phyloP scores from a whole-genome alignment of 2,888 invertebrate species.

The Spicauda simplicius region DNA sequence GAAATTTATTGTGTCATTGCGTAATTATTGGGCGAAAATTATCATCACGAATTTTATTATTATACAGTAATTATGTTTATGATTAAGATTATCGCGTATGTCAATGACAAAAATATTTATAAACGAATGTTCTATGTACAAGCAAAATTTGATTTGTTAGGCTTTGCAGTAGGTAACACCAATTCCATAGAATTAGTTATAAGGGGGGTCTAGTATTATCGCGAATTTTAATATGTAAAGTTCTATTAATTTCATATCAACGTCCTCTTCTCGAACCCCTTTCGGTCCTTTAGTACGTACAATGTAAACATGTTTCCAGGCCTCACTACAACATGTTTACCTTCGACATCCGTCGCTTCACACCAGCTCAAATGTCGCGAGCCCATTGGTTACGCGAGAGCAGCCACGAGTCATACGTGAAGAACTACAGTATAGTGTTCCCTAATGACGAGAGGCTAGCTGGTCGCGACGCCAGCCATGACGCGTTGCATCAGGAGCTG shows the following conservation, averaged over 20 bases:
- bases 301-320: slow-evolving; percentile 56
- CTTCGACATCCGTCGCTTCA: slow-evolving; percentile 94
- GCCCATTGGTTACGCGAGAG: slow-evolving; percentile 91
- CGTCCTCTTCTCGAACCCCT: no score
- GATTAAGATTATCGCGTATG: no score
- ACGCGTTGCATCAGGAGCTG: slow-evolving; percentile 85
- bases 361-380: slow-evolving; percentile 88
- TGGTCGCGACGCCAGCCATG: slow-evolving; percentile 86
- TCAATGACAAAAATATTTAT: not conserved
- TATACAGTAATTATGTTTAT: not conserved
- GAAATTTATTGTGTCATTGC: not conserved
- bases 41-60: not conserved
- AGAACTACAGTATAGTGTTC: slow-evolving; percentile 90
- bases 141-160: not conserved
- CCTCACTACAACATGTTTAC: slow-evolving; percentile 94
- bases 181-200: no score
- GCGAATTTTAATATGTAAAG: no score
- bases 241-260: no score
- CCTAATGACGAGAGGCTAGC: slow-evolving; percentile 93
- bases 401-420: slow-evolving; percentile 94
- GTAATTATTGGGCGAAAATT: not conserved
- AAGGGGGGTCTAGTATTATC: no score
- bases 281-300: no score
- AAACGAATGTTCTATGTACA: not conserved
- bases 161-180: no score